Evolutionary conservation across 2,888 invertebrate genomes (phyloP).

Genomic region (Gymnocheta viridis): DNA sequence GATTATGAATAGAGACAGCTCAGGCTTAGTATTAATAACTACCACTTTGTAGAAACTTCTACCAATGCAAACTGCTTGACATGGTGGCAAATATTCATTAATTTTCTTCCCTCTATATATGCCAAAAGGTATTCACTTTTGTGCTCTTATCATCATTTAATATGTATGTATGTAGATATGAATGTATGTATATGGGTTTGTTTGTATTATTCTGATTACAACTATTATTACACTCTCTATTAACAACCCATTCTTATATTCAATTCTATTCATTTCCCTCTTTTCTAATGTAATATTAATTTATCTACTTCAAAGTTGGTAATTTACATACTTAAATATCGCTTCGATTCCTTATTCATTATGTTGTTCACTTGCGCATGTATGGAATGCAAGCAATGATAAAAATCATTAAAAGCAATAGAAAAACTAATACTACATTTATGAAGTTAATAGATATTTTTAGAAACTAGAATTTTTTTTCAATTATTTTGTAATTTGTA

Average conservation of each 20-base stretch:
- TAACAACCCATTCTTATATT: neutral
- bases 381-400: neutral
- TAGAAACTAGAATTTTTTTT: neutral
- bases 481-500: neutral
- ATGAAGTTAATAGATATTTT: too few species aligned
- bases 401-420: neutral
- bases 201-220: neutral
- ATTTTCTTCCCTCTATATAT: neutral
- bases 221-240: slow-evolving; percentile 6
- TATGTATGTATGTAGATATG: neutral
- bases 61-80: neutral
- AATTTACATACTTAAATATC: neutral
- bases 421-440: neutral
- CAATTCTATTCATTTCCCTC: neutral
- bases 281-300: slow-evolving; percentile 15
- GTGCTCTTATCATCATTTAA: neutral
- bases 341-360: neutral
- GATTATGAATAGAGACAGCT: neutral
- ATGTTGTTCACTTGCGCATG: neutral
- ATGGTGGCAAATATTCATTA: slow-evolving; percentile 23
- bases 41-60: neutral
- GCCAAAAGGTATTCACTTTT: too few species aligned
- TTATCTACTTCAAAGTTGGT: neutral
- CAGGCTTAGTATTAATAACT: neutral
- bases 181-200: too few species aligned